Conservation (phyloP, 2,797 vertebrate genomes). For the Argyrosomus regius region DNA sequence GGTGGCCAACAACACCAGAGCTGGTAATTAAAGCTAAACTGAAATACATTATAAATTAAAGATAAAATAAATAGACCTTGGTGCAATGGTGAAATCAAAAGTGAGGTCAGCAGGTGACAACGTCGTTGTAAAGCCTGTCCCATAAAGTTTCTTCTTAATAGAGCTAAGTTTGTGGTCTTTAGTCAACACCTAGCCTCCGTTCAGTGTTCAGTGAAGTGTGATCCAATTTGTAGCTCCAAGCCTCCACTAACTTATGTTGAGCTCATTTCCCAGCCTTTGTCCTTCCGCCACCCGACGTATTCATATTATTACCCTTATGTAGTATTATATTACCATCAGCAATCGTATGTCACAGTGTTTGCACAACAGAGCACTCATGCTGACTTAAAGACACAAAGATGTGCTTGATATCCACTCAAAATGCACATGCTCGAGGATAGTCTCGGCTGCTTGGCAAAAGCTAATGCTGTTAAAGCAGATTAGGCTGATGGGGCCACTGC, state of each 20-base stretch:
- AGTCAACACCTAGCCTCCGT: constrained; percentile 5
- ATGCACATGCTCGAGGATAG: constrained; percentile 9
- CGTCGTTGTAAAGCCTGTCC: not conserved
- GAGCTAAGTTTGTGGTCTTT: constrained; percentile 14
- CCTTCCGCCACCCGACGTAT: constrained; percentile 35
- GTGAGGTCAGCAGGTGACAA: not conserved
- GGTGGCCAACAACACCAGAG: not conserved
- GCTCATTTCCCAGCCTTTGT: constrained; percentile 49
- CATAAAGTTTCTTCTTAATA: constrained; percentile 9
- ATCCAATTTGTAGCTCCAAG: constrained; percentile 39
- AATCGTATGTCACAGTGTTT: constrained; percentile 25
- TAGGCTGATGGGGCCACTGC: constrained; percentile 68
- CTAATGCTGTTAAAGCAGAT: constrained; percentile 75
- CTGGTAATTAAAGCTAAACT: not conserved
- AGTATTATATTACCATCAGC: constrained; percentile 25
- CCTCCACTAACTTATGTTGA: constrained; percentile 29
- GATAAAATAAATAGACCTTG: not conserved
- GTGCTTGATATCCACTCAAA: constrained; percentile 36
- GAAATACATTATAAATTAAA: not conserved
- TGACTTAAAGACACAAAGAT: constrained; percentile 53
- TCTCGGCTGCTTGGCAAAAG: constrained; percentile 39
- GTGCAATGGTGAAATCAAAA: not conserved
- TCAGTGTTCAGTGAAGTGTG: constrained; percentile 15
- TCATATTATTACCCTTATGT: constrained; percentile 36
- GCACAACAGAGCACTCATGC: constrained; percentile 35